A percentile compares a stretch with the other conserved stretches of the same genome.
phyloP scores from a whole-genome alignment of 2,113 vertebrate species.

The Thinocorus orbignyianus region DNA sequence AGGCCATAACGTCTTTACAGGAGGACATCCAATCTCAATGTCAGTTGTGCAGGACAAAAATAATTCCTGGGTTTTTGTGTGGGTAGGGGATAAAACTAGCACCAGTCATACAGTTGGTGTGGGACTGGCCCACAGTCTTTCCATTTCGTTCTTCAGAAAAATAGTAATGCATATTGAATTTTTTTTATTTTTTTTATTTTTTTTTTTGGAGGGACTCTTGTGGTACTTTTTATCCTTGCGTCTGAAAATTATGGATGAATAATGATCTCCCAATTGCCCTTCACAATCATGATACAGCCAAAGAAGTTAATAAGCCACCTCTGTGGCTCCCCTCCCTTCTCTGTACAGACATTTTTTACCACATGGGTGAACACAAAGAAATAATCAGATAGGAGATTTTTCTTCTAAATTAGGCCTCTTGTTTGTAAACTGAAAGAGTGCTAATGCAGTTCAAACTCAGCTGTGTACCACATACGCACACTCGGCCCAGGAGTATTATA shows the following conservation, averaged over 20 bases:
- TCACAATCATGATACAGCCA: conserved; percentile 29
- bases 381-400: conserved; percentile 80
- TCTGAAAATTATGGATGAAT: conserved; percentile 59
- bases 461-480: conserved; percentile 63
- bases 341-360: conserved; percentile 70
- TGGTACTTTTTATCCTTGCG: not conserved
- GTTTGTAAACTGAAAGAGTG: conserved; percentile 95
- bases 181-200: too few relatives aligned
- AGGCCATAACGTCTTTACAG: not conserved
- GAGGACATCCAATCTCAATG: not conserved
- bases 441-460: conserved; percentile 78
- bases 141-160: not conserved
- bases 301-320: conserved; percentile 75
- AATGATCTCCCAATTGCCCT: conserved; percentile 48
- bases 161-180: not conserved
- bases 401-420: conserved; percentile 93
- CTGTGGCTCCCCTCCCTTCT: conserved; percentile 19
- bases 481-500: conserved; percentile 79
- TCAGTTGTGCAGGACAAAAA: not conserved
- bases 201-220: not conserved
- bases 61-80: not conserved
- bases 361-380: conserved; percentile 76
- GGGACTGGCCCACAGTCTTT: not conserved
- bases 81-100: not conserved
- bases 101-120: not conserved